These are phyloP conservation scores for Carapus acus DNA, from an alignment of 2,797 vertebrate species.

Conservation along the genomic window DNA sequence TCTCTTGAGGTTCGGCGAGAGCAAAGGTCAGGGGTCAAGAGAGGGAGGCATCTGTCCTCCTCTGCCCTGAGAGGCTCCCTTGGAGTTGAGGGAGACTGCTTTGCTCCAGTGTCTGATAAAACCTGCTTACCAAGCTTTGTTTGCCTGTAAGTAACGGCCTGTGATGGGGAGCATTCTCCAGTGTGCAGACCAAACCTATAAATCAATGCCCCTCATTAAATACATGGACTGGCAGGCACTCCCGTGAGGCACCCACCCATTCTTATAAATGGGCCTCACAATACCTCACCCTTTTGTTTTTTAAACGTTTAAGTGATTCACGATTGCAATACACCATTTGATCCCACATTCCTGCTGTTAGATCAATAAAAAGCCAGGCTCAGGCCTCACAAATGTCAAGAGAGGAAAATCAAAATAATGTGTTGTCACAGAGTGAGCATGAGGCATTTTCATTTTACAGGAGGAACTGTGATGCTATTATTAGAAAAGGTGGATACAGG, in stretches of 20 bases:
- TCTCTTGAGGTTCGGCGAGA: no score
- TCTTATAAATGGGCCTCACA: conserved; percentile 12
- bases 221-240: conserved; percentile 29
- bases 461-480: conserved; percentile 32
- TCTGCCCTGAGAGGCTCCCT: no score
- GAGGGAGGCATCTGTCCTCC: no score
- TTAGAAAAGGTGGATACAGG: conserved; percentile 25
- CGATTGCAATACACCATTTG: not conserved
- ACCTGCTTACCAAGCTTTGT: conserved; percentile 2
- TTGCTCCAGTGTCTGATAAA: not conserved
- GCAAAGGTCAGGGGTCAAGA: no score
- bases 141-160: conserved; percentile 36
- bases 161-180: conserved; percentile 22
- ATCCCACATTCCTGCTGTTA: not conserved
- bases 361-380: not conserved
- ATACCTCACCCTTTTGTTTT: not conserved
- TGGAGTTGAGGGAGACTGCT: no score
- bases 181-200: conserved; percentile 31
- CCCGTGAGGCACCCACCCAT: conserved; percentile 25
- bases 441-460: conserved; percentile 18
- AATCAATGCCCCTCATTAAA: conserved; percentile 50
- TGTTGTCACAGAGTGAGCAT: not conserved
- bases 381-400: not conserved
- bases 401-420: not conserved
- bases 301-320: not conserved